Conservation (phyloP, 2,797 vertebrate species). For the Euthynnus affinis region DNA sequence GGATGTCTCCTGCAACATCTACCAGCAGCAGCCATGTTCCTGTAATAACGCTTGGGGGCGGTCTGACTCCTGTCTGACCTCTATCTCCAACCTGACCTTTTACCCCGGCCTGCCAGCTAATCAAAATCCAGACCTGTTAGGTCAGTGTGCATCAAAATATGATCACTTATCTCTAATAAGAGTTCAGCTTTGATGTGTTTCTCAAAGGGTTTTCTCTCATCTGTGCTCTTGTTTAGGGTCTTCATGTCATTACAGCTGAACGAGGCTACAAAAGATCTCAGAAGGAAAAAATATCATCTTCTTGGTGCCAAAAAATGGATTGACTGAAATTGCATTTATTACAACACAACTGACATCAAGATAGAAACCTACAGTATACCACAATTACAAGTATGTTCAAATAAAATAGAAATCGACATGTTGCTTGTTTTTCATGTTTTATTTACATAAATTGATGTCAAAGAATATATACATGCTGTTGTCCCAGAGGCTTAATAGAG, state of each 20-base stretch:
- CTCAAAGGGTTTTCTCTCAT: slow-evolving; percentile 24
- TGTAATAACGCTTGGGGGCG: slow-evolving; percentile 39
- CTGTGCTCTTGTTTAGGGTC: slow-evolving; percentile 33
- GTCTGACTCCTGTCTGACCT: slow-evolving; percentile 36
- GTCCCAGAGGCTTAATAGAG: slow-evolving; percentile 25
- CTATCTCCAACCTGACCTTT: slow-evolving; percentile 51
- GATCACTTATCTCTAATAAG: neutral
- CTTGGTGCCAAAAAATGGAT: slow-evolving; percentile 5
- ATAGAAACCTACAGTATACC: neutral
- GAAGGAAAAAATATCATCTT: slow-evolving; percentile 2
- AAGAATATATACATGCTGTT: slow-evolving; percentile 3
- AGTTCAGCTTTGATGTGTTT: slow-evolving; percentile 22
- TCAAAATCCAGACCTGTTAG: slow-evolving; percentile 38
- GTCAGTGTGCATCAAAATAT: slow-evolving; percentile 42
- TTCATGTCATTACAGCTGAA: slow-evolving; percentile 32
- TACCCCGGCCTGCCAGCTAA: slow-evolving; percentile 35
- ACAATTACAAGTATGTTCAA: slow-evolving; percentile 28
- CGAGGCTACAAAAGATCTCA: neutral
- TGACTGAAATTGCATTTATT: neutral
- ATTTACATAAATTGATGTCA: slow-evolving; percentile 43
- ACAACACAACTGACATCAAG: neutral
- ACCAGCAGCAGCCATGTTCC: slow-evolving; percentile 36
- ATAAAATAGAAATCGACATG: slow-evolving; percentile 41
- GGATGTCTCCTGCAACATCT: slow-evolving; percentile 36
- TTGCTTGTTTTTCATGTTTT: slow-evolving; percentile 26